A percentile compares a stretch with the other conserved stretches of the same genome.
phyloP scores from a whole-genome alignment of 2,113 vertebrate genomes.

The Pseudorectes ferrugineus region DNA sequence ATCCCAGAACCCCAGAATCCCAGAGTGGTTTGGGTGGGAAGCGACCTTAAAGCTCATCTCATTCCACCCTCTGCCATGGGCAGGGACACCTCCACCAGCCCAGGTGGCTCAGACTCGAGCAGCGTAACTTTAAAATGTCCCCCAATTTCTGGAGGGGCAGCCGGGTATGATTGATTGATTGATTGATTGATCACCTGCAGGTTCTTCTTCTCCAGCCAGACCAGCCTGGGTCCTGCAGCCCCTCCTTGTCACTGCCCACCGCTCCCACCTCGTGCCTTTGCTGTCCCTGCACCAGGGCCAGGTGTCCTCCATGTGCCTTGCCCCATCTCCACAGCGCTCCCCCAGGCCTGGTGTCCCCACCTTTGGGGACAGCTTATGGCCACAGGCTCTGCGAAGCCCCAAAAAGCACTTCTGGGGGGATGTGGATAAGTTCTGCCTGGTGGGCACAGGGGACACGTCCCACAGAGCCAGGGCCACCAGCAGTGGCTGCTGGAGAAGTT shows the following conservation, averaged over 20 bases:
- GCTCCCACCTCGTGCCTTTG: neutral
- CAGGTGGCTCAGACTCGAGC: rapidly evolving
- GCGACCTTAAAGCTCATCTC: neutral
- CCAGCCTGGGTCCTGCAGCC: neutral
- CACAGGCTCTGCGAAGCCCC: neutral
- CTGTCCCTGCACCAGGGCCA: neutral
- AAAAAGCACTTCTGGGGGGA: neutral
- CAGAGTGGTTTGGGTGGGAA: too few relatives aligned
- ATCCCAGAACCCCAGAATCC: neutral
- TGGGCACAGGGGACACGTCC: neutral
- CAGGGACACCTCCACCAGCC: neutral
- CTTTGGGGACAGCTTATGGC: neutral
- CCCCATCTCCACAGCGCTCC: neutral
- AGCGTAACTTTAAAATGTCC: neutral
- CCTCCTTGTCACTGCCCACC: neutral
- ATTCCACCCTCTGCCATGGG: neutral
- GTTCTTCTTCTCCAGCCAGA: neutral
- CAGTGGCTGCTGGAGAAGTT: neutral
- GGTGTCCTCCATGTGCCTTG: neutral
- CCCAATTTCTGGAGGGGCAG: neutral
- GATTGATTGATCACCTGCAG: neutral
- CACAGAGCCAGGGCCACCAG: neutral
- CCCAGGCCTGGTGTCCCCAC: neutral
- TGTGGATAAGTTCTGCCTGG: neutral
- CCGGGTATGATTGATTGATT: neutral